These are phyloP conservation scores for Danio kyathit DNA, from an alignment of 2,797 vertebrate genomes.

Conservation along the genomic window DNA sequence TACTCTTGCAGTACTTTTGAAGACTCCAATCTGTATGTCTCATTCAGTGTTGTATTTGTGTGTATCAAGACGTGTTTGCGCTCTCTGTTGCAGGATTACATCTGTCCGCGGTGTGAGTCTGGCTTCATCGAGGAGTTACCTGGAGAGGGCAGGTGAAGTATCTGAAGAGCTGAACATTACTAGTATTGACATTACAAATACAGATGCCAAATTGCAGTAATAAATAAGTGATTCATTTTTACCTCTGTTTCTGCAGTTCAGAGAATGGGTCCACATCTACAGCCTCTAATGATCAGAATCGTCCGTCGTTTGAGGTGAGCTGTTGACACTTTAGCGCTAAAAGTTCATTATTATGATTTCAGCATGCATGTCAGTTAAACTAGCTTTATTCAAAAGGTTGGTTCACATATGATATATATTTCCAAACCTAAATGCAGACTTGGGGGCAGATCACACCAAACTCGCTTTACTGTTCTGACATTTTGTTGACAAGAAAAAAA, in stretches of 20 bases:
- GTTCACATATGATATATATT: too few species aligned
- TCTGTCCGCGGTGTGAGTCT: constrained; percentile 93
- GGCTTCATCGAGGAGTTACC: constrained; percentile 95
- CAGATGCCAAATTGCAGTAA: neutral
- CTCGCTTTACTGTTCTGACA: too few species aligned
- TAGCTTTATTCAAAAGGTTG: neutral
- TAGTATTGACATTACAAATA: neutral
- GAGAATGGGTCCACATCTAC: constrained; percentile 87
- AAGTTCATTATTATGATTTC: neutral
- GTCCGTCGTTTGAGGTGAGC: constrained; percentile 87
- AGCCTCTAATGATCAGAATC: constrained; percentile 83
- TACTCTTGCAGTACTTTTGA: neutral
- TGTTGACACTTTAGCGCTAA: neutral
- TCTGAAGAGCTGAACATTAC: too few species aligned
- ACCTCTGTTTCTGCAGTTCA: constrained; percentile 71
- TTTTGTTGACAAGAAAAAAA: too few species aligned
- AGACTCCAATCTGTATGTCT: neutral
- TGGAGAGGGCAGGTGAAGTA: constrained; percentile 85
- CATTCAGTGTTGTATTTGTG: neutral
- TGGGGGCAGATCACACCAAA: too few species aligned
- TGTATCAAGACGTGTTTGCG: constrained; percentile 27
- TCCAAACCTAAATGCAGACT: too few species aligned
- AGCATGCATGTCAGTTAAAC: neutral
- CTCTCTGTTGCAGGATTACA: constrained; percentile 85
- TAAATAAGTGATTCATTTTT: neutral